A percentile compares a stretch with the other conserved stretches of the same genome.
Conservation (phyloP, 2,888 invertebrate genomes). For the Torymus aiolomorphi region DNA sequence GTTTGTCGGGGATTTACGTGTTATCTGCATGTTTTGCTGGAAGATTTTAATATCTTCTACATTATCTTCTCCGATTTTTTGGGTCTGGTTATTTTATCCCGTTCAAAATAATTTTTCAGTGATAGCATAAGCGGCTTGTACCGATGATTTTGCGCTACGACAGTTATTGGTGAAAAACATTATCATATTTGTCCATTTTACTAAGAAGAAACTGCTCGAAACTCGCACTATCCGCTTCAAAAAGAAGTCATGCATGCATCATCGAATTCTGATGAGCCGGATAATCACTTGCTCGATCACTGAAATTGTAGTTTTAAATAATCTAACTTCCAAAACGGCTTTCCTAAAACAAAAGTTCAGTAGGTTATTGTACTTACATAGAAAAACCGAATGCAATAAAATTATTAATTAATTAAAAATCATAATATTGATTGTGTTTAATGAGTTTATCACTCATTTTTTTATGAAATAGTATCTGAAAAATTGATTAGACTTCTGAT, state of each 20-base stretch:
- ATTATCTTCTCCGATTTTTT: constrained; percentile 18
- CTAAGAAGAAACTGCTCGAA: constrained; percentile 4
- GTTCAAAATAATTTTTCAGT: constrained; percentile 20
- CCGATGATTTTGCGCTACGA: constrained; percentile 24
- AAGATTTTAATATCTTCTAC: constrained; percentile 32
- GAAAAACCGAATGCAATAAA: background rate
- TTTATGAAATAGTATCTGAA: too few relatives aligned
- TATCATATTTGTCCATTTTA: constrained; percentile 2
- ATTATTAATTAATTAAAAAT: background rate
- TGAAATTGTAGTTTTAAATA: constrained; percentile 15
- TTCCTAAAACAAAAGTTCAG: constrained; percentile 37
- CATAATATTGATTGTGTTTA: too few relatives aligned
- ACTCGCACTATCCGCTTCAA: constrained; percentile 22
- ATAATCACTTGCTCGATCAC: background rate
- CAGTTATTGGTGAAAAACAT: constrained; percentile 26
- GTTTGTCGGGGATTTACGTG: constrained; percentile 42
- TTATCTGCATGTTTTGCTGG: constrained; percentile 33
- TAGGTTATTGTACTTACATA: background rate
- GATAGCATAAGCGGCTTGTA: constrained; percentile 13
- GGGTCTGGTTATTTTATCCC: constrained; percentile 1
- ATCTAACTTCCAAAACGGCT: constrained; percentile 41
- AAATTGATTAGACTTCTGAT: too few relatives aligned
- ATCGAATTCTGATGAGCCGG: background rate
- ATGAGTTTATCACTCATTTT: too few relatives aligned
- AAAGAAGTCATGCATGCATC: background rate